These are phyloP conservation scores for Falcunculus frontatus DNA, from an alignment of 2,113 vertebrate species.

Conservation along the genomic window DNA sequence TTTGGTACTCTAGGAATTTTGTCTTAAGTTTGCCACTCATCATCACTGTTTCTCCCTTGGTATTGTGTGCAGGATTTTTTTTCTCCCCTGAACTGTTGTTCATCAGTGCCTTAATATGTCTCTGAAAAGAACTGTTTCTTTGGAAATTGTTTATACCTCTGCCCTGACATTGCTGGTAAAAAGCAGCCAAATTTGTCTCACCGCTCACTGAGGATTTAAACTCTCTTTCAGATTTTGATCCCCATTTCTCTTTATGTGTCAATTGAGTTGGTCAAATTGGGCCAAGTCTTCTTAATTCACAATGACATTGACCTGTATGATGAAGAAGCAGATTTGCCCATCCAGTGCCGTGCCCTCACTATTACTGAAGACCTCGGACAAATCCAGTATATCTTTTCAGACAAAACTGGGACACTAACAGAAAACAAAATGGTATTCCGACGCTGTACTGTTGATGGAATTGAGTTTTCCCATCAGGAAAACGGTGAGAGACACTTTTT, in stretches of 20 bases:
- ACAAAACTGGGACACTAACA: constrained; percentile 82
- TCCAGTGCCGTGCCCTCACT: constrained; percentile 78
- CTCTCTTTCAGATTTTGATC: constrained; percentile 75
- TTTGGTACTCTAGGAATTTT: not conserved
- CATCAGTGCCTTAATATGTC: not conserved
- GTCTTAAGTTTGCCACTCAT: not conserved
- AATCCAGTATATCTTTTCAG: constrained; percentile 80
- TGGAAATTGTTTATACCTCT: not conserved
- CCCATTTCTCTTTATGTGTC: constrained; percentile 81
- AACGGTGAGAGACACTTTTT: constrained; percentile 60
- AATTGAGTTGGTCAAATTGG: constrained; percentile 79
- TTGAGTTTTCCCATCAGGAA: constrained; percentile 79
- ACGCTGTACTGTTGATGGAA: constrained; percentile 74
- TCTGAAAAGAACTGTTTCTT: not conserved
- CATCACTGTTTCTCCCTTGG: not conserved
- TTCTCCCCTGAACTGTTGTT: not conserved
- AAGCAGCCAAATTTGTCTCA: not conserved
- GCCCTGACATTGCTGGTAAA: not conserved
- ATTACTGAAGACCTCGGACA: constrained; percentile 82
- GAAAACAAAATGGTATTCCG: constrained; percentile 85
- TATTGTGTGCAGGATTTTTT: not conserved
- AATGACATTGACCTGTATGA: constrained; percentile 78
- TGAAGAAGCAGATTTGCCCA: constrained; percentile 64
- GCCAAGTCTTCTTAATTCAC: constrained; percentile 78
- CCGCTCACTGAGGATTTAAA: not conserved